Conservation (phyloP, 2,113 vertebrate genomes). For the Apaloderma vittatum region DNA sequence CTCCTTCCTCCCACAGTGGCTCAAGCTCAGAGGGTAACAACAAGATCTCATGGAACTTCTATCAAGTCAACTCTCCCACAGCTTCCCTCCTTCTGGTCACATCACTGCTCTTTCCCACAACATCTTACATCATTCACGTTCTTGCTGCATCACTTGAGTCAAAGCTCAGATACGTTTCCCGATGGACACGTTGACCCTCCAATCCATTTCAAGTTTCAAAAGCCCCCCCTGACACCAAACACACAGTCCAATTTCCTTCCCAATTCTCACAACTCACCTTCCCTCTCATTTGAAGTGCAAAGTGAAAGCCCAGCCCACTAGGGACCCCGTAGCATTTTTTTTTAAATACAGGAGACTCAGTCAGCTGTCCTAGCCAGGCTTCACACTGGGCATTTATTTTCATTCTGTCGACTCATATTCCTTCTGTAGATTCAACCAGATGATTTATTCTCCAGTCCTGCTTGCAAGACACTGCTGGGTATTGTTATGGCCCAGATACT, state of each 20-base stretch:
- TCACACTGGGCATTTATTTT: conserved; percentile 63
- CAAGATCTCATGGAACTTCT: background rate
- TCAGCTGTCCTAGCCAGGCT: conserved; percentile 57
- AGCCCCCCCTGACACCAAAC: background rate
- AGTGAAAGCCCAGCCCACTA: background rate
- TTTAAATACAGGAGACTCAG: conserved; percentile 19
- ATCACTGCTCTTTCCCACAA: background rate
- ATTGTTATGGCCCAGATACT: conserved; percentile 23
- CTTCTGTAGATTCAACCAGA: conserved; percentile 52
- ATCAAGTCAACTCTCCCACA: background rate
- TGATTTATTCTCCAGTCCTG: conserved; percentile 50
- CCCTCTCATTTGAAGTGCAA: background rate
- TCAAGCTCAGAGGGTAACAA: background rate
- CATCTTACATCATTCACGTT: background rate
- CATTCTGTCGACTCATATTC: conserved; percentile 58
- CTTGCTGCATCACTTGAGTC: accelerated
- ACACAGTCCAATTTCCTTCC: background rate
- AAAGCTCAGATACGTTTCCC: background rate
- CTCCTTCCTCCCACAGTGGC: background rate
- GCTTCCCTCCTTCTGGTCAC: background rate
- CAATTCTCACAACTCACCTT: background rate
- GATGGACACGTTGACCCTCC: background rate
- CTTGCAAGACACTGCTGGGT: conserved; percentile 15
- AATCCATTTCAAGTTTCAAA: background rate
- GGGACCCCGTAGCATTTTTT: background rate